Percentiles rank a stretch among this genome's conserved stretches.
phyloP scores from a whole-genome alignment of 2,797 vertebrate genomes.

The Clarias pachynema region DNA sequence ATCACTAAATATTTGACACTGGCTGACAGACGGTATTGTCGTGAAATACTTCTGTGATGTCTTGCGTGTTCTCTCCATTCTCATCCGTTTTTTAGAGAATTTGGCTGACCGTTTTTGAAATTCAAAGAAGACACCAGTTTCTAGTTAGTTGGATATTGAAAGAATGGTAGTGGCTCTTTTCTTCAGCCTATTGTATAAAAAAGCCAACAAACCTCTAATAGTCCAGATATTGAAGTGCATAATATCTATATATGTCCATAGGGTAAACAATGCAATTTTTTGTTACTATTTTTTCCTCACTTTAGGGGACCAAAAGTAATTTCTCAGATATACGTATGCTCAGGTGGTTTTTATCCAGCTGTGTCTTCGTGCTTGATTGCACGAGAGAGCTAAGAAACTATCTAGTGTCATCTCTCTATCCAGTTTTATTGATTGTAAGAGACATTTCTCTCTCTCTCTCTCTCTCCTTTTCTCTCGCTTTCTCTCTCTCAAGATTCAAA shows the following conservation, averaged over 20 bases:
- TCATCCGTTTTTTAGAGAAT: neutral
- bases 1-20: neutral
- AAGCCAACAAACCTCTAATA: neutral
- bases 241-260: neutral
- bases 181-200: neutral
- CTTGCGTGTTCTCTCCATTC: neutral
- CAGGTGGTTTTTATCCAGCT: slow-evolving; percentile 1
- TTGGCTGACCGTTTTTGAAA: neutral
- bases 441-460: neutral
- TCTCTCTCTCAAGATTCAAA: too few relatives aligned
- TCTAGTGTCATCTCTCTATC: neutral
- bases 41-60: neutral
- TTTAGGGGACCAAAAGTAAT: slow-evolving; percentile 10
- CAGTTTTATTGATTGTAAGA: neutral
- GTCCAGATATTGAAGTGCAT: neutral
- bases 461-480: neutral
- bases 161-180: neutral
- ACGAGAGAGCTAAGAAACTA: neutral
- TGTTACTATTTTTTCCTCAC: neutral
- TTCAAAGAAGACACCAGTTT: neutral
- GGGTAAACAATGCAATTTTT: neutral
- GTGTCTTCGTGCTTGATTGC: neutral
- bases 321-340: slow-evolving; percentile 20
- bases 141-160: neutral
- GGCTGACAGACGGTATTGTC: neutral